Evolutionary conservation across 2,113 vertebrate genomes (phyloP).

Genomic region (Quiscalus mexicanus): DNA sequence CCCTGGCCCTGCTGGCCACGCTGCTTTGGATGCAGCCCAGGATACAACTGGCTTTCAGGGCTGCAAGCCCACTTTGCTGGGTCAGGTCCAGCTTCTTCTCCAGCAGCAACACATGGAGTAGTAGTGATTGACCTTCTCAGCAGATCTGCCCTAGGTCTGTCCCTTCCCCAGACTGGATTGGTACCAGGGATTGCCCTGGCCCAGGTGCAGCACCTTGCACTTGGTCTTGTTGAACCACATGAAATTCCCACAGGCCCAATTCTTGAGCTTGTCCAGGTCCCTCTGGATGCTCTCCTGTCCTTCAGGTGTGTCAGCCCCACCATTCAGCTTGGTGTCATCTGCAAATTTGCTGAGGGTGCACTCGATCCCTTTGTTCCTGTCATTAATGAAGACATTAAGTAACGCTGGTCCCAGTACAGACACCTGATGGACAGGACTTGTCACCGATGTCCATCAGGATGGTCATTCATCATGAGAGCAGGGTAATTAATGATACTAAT

Average conservation of each 20-base stretch:
- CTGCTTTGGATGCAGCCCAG: neutral
- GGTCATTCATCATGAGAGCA: neutral
- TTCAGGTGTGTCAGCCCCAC: neutral
- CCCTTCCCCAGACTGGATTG: neutral
- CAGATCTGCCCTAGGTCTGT: neutral
- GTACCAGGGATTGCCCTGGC: rapidly evolving
- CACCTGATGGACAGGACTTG: neutral
- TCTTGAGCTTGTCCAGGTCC: neutral
- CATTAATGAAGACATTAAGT: neutral
- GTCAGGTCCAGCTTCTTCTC: neutral
- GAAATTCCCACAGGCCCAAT: neutral
- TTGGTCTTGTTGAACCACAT: neutral
- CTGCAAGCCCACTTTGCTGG: neutral
- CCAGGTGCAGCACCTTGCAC: neutral
- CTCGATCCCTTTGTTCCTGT: neutral
- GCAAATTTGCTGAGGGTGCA: neutral
- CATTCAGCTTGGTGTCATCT: neutral
- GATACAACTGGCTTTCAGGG: neutral
- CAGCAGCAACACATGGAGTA: neutral
- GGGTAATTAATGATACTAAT: neutral
- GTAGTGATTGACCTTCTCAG: neutral
- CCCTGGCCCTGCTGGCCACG: neutral
- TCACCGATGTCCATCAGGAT: rapidly evolving
- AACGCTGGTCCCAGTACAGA: neutral
- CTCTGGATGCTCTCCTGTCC: neutral